A percentile compares a stretch with the other conserved stretches of the same genome.
Conservation (phyloP, 92 coral and sea anemone genomes). For the Isaurus tuberculatus region DNA sequence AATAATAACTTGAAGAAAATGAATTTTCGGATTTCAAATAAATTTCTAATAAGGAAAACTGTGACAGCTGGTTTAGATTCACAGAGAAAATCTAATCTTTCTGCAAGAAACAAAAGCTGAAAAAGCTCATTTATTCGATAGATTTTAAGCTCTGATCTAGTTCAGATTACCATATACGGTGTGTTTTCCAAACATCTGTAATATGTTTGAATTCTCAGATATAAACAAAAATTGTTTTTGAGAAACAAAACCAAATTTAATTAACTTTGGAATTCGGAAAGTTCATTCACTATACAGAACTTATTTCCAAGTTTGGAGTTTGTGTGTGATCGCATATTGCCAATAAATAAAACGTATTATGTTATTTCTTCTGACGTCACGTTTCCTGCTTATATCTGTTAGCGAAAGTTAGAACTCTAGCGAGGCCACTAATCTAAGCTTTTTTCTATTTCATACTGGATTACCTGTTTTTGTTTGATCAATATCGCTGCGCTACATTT, state of each 20-base stretch:
- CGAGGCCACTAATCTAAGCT: too few species aligned
- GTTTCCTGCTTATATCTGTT: neutral
- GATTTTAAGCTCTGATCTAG: neutral
- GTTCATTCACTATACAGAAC: neutral
- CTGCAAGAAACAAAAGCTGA: neutral
- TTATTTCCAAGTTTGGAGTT: neutral
- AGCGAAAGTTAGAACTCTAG: too few species aligned
- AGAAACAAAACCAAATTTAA: neutral
- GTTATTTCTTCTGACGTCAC: neutral
- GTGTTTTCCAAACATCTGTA: neutral
- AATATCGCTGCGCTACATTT: too few species aligned
- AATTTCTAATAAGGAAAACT: neutral
- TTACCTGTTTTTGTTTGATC: too few species aligned
- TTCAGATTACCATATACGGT: neutral
- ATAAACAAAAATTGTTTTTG: neutral
- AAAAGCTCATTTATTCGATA: neutral
- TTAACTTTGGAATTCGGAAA: neutral
- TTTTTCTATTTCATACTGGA: too few species aligned
- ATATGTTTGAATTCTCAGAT: neutral
- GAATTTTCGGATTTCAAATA: constrained; percentile 32
- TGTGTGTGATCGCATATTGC: neutral
- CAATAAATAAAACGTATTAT: neutral
- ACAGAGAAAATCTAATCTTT: neutral
- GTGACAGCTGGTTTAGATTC: constrained; percentile 16
- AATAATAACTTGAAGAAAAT: constrained; percentile 21